Evolutionary conservation across 2,888 invertebrate species (phyloP).

Genomic region (Melieria omissa): DNA sequence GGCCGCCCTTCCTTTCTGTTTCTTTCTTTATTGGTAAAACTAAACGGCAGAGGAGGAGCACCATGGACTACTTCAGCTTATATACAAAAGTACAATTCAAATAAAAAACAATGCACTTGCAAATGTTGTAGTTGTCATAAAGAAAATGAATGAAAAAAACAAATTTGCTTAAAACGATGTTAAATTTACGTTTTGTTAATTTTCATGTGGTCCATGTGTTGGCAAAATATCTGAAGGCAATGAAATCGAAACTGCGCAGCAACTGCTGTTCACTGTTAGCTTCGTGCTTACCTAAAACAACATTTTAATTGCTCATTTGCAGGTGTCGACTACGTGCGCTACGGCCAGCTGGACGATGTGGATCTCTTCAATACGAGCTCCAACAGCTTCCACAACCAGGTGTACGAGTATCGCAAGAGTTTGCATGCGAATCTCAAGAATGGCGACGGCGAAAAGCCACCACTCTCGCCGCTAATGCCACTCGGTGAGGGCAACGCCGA

Average conservation of each 20-base stretch:
- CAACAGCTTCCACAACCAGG: constrained; percentile 61
- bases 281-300: no score
- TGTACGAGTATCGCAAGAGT: constrained; percentile 62
- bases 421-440: constrained; percentile 57
- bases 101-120: constrained; percentile 11
- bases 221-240: constrained; percentile 62
- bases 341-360: constrained; percentile 61
- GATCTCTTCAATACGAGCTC: constrained; percentile 59
- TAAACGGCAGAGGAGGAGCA: constrained; percentile 22
- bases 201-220: constrained; percentile 60
- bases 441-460: constrained; percentile 47
- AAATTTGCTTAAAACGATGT: neutral
- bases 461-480: constrained; percentile 56
- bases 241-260: constrained; percentile 56
- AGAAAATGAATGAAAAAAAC: constrained; percentile 19
- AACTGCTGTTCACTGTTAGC: constrained; percentile 3
- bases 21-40: constrained; percentile 14
- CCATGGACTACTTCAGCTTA: constrained; percentile 45
- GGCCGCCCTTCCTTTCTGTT: constrained; percentile 42
- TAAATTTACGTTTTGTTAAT: constrained; percentile 8
- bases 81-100: neutral
- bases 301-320: constrained; percentile 39
- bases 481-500: constrained; percentile 46
- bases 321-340: constrained; percentile 62
- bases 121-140: neutral